phyloP scores from a whole-genome alignment of 2,797 vertebrate genomes.

The Anguilla obscura region DNA sequence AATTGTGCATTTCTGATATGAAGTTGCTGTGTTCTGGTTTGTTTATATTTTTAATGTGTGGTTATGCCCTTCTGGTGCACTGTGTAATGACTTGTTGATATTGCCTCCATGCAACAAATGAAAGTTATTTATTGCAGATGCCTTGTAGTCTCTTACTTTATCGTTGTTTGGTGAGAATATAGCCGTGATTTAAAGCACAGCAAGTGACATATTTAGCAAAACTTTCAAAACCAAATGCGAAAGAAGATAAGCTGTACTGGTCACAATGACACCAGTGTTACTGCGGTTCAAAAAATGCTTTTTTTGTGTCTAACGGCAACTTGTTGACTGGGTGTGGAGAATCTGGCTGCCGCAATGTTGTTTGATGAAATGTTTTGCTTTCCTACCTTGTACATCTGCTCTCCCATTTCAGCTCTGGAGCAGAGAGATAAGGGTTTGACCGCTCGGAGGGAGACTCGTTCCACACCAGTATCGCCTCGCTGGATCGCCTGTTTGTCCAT shows the following conservation, averaged over 20 bases:
- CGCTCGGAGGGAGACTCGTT: not conserved
- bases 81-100: conserved; percentile 85
- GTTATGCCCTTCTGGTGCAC: conserved; percentile 81
- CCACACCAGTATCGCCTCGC: not conserved
- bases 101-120: conserved; percentile 83
- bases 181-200: conserved; percentile 39
- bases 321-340: not conserved
- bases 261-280: not conserved
- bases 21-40: conserved; percentile 63
- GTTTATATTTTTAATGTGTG: conserved; percentile 76
- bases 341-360: conserved; percentile 66
- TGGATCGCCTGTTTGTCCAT: not conserved
- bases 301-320: not conserved
- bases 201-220: conserved; percentile 45
- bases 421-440: not conserved
- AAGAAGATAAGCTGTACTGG: conserved; percentile 54
- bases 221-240: conserved; percentile 78
- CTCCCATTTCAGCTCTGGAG: not conserved
- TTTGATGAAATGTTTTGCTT: not conserved
- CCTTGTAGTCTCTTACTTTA: conserved; percentile 73
- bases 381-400: not conserved
- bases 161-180: conserved; percentile 60
- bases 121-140: conserved; percentile 83
- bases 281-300: not conserved
- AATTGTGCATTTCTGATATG: conserved; percentile 77